These are phyloP conservation scores for Ephialtes manifestator DNA, from an alignment of 2,888 invertebrate species.

Conservation along the genomic window DNA sequence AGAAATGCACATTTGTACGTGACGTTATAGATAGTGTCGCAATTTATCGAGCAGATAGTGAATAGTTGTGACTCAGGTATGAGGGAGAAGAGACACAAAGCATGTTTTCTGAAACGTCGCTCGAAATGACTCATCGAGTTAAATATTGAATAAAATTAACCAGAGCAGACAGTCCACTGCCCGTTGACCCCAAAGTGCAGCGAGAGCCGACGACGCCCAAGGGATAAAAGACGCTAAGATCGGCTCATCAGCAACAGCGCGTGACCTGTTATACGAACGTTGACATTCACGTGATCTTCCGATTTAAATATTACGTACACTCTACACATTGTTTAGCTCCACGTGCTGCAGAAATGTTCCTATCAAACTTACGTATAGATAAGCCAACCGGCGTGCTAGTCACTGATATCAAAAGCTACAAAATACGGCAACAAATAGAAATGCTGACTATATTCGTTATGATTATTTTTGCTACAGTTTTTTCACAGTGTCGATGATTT, in stretches of 20 bases:
- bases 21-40: background rate
- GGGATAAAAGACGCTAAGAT: background rate
- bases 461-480: background rate
- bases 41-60: background rate
- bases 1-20: background rate
- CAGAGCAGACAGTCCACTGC: background rate
- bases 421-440: background rate
- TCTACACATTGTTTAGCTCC: background rate
- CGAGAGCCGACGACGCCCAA: background rate
- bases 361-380: background rate
- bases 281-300: slow-evolving; percentile 7
- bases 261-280: background rate
- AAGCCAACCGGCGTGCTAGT: background rate
- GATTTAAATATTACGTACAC: background rate
- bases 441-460: background rate
- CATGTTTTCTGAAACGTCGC: background rate
- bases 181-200: slow-evolving; percentile 14
- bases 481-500: background rate
- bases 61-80: background rate
- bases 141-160: slow-evolving; percentile 14
- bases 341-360: background rate
- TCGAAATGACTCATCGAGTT: slow-evolving; percentile 11
- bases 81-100: background rate
- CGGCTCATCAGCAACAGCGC: background rate
- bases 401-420: background rate